Evolutionary conservation across 2,113 vertebrate species (phyloP).

Genomic region (Actinemys pallida): DNA sequence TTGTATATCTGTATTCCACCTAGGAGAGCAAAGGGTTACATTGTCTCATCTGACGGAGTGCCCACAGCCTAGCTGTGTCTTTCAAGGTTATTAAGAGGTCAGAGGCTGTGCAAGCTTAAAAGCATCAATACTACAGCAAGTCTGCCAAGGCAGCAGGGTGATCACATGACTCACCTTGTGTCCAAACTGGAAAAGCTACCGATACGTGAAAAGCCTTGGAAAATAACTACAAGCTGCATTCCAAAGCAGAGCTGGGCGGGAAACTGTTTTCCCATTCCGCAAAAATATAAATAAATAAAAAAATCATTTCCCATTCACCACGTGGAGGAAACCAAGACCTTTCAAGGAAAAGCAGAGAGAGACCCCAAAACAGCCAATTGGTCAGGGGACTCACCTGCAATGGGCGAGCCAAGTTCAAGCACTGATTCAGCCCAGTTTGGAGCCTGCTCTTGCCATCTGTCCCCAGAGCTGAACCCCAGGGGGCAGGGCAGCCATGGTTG

Average conservation of each 20-base stretch:
- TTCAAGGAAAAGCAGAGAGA: background rate
- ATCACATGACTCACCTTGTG: background rate
- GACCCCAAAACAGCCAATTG: background rate
- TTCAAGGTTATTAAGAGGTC: background rate
- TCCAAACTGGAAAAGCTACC: background rate
- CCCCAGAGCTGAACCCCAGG: background rate
- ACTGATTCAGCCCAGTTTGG: background rate
- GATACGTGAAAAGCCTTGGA: background rate
- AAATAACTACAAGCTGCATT: background rate
- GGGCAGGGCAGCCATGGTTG: constrained; percentile 22
- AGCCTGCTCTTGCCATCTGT: background rate
- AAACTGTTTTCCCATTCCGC: background rate
- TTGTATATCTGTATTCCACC: background rate
- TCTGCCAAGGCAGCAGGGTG: background rate
- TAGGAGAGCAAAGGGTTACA: background rate
- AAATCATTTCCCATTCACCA: background rate
- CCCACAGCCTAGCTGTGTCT: background rate
- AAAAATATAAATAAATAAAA: background rate
- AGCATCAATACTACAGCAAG: background rate
- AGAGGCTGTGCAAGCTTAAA: background rate
- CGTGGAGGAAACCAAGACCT: background rate
- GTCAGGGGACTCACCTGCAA: background rate
- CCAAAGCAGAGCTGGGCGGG: background rate
- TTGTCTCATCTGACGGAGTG: background rate
- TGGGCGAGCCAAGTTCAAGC: background rate